phyloP scores from a whole-genome alignment of 2,888 invertebrate genomes.

The Pheosia tremula region DNA sequence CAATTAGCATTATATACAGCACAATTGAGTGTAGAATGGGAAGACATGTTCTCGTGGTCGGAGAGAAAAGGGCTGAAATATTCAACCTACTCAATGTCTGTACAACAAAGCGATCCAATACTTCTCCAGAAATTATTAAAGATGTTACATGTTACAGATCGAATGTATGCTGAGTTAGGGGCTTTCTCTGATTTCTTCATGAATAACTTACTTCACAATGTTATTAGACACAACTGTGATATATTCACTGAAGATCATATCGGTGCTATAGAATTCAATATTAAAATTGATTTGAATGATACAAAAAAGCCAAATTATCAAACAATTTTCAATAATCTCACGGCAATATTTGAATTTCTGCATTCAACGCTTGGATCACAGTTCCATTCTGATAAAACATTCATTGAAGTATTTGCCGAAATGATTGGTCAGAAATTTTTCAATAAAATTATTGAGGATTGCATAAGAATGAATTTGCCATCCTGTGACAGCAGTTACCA shows the following conservation, averaged over 20 bases:
- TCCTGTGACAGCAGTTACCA: constrained; percentile 71
- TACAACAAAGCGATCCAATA: constrained; percentile 71
- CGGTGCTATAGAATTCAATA: constrained; percentile 73
- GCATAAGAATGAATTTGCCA: constrained; percentile 71
- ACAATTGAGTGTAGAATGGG: constrained; percentile 75
- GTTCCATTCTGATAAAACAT: constrained; percentile 67
- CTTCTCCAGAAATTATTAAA: constrained; percentile 70
- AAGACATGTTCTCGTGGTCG: constrained; percentile 73
- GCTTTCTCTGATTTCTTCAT: constrained; percentile 76
- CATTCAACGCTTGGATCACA: constrained; percentile 72
- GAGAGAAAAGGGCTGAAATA: constrained; percentile 64
- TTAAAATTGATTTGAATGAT: constrained; percentile 68
- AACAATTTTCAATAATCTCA: constrained; percentile 75
- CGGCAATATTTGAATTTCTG: constrained; percentile 76
- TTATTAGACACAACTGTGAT: constrained; percentile 74
- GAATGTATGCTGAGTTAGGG: constrained; percentile 71
- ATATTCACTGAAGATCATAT: constrained; percentile 74
- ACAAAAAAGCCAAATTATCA: constrained; percentile 66
- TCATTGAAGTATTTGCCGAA: constrained; percentile 72
- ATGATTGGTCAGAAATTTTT: constrained; percentile 71
- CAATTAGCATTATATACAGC: constrained; percentile 70
- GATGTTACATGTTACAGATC: constrained; percentile 66
- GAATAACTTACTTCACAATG: constrained; percentile 66
- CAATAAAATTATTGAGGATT: constrained; percentile 74
- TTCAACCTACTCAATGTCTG: constrained; percentile 67